These are phyloP conservation scores for Callosobruchus maculatus DNA, from an alignment of 2,888 invertebrate species.

Conservation along the genomic window DNA sequence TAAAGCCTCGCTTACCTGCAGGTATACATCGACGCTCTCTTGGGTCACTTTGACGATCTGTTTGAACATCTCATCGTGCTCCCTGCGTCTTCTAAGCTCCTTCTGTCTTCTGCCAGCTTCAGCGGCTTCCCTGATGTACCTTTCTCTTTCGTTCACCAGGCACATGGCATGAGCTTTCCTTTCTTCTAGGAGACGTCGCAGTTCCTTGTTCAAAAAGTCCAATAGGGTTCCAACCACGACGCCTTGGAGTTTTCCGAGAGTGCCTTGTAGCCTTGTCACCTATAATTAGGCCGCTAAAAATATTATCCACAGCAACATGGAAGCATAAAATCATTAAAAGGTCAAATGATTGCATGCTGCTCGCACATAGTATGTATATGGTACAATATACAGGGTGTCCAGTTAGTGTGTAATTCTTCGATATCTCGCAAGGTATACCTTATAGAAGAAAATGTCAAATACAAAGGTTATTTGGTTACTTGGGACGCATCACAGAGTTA, in stretches of 20 bases:
- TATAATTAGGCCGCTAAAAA: slow-evolving; percentile 27
- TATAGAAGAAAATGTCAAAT: no score
- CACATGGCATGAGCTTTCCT: slow-evolving; percentile 75
- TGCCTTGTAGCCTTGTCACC: slow-evolving; percentile 57
- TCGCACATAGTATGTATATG: no score
- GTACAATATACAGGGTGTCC: no score
- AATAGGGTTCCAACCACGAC: slow-evolving; percentile 68
- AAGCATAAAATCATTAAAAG: neutral
- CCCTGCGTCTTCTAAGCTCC: slow-evolving; percentile 66
- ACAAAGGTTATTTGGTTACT: no score
- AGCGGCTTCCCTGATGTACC: slow-evolving; percentile 35
- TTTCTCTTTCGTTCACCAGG: slow-evolving; percentile 72
- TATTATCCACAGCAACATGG: neutral
- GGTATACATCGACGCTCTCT: slow-evolving; percentile 59
- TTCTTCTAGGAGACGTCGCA: slow-evolving; percentile 72
- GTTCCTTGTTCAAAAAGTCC: slow-evolving; percentile 74
- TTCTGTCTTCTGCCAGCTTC: slow-evolving; percentile 64
- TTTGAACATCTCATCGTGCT: slow-evolving; percentile 79
- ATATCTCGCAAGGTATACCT: no score
- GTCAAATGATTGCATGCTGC: no score
- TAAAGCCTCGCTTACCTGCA: slow-evolving; percentile 48
- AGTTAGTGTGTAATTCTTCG: no score
- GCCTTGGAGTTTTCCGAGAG: slow-evolving; percentile 69
- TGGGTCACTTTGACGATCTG: slow-evolving; percentile 61
- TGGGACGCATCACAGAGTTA: no score